phyloP scores from a whole-genome alignment of 2,113 vertebrate species.

The Dendrocopos noguchii region DNA sequence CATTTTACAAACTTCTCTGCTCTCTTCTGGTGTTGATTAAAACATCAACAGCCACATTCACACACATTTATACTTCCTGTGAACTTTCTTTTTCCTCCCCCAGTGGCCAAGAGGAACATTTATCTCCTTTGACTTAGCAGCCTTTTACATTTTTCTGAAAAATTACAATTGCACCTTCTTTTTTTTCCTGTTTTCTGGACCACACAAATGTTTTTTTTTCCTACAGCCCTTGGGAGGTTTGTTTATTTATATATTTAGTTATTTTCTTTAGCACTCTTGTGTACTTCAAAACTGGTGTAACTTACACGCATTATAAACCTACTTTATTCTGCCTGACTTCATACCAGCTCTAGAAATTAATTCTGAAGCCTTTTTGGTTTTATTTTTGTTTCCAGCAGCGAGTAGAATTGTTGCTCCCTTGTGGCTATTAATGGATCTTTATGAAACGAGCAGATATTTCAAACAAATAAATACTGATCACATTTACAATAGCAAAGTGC shows the following conservation, averaged over 20 bases:
- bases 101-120: neutral
- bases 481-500: neutral
- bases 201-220: neutral
- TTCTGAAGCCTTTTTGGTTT: neutral
- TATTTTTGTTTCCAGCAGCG: neutral
- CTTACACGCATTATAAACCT: neutral
- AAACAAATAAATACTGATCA: neutral
- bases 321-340: neutral
- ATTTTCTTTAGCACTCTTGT: neutral
- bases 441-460: conserved; percentile 8
- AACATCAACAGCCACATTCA: neutral
- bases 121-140: neutral
- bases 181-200: neutral
- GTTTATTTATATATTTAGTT: neutral
- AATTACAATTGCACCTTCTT: neutral
- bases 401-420: neutral
- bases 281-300: neutral
- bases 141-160: neutral
- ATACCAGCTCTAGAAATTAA: neutral
- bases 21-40: conserved; percentile 6
- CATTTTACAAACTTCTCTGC: neutral
- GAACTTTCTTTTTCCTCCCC: neutral
- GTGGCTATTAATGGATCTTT: neutral
- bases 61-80: neutral
- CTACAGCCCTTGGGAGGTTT: neutral